A percentile compares a stretch with the other conserved stretches of the same genome.
phyloP scores from a whole-genome alignment of 2,888 invertebrate genomes.

The Polylopha cassiicola region DNA sequence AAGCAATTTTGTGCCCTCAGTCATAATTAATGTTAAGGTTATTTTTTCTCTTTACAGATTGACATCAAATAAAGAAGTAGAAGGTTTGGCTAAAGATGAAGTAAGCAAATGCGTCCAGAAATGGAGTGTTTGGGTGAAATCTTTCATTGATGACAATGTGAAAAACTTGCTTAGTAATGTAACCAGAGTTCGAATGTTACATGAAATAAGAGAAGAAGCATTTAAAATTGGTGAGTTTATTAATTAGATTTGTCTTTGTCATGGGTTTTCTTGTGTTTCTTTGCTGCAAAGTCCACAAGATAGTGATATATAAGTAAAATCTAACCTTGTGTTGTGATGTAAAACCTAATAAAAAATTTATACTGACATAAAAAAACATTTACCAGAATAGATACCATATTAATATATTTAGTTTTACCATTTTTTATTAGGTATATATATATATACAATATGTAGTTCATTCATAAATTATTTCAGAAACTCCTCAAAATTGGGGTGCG shows the following conservation, averaged over 20 bases:
- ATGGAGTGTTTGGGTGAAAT: slow-evolving; percentile 82
- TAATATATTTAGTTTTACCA: no score
- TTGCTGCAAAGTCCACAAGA: no score
- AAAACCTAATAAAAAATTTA: no score
- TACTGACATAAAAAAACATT: no score
- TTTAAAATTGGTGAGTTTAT: slow-evolving; percentile 75
- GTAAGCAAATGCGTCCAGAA: slow-evolving; percentile 67
- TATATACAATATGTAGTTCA: slow-evolving; percentile 73
- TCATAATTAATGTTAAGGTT: no score
- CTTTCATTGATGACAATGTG: slow-evolving; percentile 75
- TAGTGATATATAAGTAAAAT: no score
- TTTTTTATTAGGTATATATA: no score
- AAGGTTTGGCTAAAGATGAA: slow-evolving; percentile 50
- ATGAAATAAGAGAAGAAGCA: slow-evolving; percentile 84
- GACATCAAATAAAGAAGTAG: slow-evolving; percentile 49
- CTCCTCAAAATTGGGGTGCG: slow-evolving; percentile 79
- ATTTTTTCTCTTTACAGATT: slow-evolving; percentile 39
- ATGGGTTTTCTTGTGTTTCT: no score
- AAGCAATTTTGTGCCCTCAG: no score
- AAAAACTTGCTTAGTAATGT: slow-evolving; percentile 80
- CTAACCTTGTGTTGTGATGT: no score
- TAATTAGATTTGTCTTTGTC: neutral
- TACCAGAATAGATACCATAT: no score
- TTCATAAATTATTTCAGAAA: slow-evolving; percentile 54
- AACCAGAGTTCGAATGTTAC: slow-evolving; percentile 82